Percentiles rank a stretch among this genome's conserved stretches.
phyloP scores from a whole-genome alignment of 2,113 vertebrate genomes.

The Mystacornis crossleyi region DNA sequence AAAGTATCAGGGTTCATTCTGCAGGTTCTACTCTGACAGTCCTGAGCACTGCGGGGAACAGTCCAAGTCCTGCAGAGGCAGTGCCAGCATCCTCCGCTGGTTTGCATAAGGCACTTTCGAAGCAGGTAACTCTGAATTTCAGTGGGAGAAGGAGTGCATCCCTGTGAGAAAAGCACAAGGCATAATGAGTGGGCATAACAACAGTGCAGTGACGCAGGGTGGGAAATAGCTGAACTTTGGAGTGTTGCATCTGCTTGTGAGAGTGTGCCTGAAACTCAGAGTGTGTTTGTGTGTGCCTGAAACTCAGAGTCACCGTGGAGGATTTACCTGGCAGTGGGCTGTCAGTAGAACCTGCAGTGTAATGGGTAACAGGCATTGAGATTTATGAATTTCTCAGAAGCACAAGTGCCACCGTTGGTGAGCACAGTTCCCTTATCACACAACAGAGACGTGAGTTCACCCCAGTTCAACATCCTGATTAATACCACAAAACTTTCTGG shows the following conservation, averaged over 20 bases:
- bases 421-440: not conserved
- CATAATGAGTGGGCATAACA: not conserved
- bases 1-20: not conserved
- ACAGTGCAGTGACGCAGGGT: fast-evolving
- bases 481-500: not conserved
- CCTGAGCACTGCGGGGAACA: not conserved
- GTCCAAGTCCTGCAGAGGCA: not conserved
- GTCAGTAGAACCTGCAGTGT: not conserved
- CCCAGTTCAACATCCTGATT: not conserved
- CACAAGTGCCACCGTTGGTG: not conserved
- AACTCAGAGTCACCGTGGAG: fast-evolving
- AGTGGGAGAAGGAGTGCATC: not conserved
- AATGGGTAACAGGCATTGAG: not conserved
- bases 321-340: not conserved
- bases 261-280: not conserved
- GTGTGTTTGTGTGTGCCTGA: not conserved
- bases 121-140: not conserved
- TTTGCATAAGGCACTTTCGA: fast-evolving
- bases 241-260: not conserved
- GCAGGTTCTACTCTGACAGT: fast-evolving
- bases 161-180: not conserved
- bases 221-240: not conserved
- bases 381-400: not conserved
- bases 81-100: not conserved
- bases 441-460: fast-evolving